Conservation (phyloP, 2,797 vertebrate genomes). For the Lophotriccus pileatus region DNA sequence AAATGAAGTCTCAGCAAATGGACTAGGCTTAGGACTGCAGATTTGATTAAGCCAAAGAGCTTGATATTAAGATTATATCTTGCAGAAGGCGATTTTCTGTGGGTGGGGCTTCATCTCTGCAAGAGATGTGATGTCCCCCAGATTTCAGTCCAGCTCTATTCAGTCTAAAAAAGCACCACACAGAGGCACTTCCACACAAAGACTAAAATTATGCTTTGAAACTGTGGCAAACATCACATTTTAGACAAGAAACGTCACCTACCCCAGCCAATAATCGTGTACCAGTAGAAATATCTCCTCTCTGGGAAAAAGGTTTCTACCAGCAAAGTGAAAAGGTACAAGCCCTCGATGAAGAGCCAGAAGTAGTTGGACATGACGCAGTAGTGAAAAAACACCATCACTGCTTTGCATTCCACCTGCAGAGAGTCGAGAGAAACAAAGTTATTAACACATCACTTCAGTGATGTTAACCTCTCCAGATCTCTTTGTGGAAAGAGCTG, state of each 20-base stretch:
- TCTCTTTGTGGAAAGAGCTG: background rate
- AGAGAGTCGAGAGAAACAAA: background rate
- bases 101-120: background rate
- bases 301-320: slow-evolving; percentile 98
- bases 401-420: slow-evolving; percentile 92
- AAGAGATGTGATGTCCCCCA: background rate
- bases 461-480: background rate
- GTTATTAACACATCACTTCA: too few relatives aligned
- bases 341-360: slow-evolving; percentile 97
- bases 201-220: background rate
- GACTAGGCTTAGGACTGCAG: background rate
- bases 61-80: background rate
- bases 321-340: slow-evolving; percentile 95
- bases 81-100: background rate
- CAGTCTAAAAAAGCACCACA: background rate
- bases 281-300: slow-evolving; percentile 98
- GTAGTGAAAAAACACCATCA: slow-evolving; percentile 99
- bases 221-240: background rate
- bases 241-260: slow-evolving; percentile 43
- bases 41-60: background rate
- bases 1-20: background rate
- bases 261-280: slow-evolving; percentile 98
- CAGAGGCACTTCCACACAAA: background rate
- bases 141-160: background rate
- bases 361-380: slow-evolving; percentile 99